phyloP scores from a whole-genome alignment of 2,888 invertebrate genomes.

The Nomada goodeniana region DNA sequence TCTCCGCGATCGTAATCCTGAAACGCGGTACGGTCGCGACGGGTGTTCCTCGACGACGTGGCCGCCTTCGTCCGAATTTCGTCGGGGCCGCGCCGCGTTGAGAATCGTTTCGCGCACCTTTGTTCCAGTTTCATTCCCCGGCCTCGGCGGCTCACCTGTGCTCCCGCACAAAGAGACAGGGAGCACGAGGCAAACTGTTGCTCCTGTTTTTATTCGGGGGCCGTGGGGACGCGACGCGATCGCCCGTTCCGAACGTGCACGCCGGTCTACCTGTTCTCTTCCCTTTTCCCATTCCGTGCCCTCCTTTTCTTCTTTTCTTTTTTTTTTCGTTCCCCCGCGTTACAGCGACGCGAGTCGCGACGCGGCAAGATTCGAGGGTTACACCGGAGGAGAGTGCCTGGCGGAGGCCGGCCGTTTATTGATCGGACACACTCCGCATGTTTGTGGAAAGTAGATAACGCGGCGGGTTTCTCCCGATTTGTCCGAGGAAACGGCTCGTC shows the following conservation, averaged over 20 bases:
- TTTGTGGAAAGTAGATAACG: slow-evolving; percentile 71
- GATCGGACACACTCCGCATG: slow-evolving; percentile 74
- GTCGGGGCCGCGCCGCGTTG: neutral
- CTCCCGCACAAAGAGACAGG: slow-evolving; percentile 5
- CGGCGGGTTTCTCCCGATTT: slow-evolving; percentile 63
- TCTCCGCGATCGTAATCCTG: too few relatives aligned
- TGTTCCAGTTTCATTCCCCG: slow-evolving; percentile 20
- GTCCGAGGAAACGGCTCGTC: slow-evolving; percentile 38
- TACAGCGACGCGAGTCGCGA: slow-evolving; percentile 24
- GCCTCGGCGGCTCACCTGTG: neutral
- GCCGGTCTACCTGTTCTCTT: neutral
- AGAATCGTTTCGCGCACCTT: neutral
- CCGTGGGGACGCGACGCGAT: slow-evolving; percentile 8
- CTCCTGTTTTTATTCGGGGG: slow-evolving; percentile 45
- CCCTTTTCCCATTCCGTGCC: neutral
- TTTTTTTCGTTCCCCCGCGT: slow-evolving; percentile 5
- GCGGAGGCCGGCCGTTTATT: slow-evolving; percentile 76
- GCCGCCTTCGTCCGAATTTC: neutral
- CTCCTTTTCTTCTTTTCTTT: neutral
- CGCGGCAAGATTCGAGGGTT: slow-evolving; percentile 61
- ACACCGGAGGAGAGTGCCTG: slow-evolving; percentile 54
- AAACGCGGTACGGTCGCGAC: neutral
- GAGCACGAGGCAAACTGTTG: slow-evolving; percentile 50
- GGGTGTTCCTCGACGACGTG: neutral
- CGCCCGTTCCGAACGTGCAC: neutral